Base-by-base conservation (phyloP, 2,888 invertebrate genomes). In the Drosophila yooni region DNA sequence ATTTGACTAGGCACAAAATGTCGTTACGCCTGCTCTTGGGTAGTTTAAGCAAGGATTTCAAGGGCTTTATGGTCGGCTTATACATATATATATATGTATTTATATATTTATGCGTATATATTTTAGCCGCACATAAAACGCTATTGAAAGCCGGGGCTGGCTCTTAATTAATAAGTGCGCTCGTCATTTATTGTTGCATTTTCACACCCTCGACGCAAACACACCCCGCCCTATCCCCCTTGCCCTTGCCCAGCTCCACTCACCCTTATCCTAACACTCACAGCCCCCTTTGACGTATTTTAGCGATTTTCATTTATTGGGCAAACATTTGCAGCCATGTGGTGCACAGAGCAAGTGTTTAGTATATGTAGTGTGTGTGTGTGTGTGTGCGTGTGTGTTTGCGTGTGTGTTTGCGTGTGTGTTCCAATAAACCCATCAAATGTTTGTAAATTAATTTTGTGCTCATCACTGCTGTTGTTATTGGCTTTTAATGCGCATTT, bases 381-480 rank as follows among this genome's bases (percentile, higher is more conserved):
- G 52, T 27, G 48, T 25, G 33, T 34, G 21, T 21, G 31, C 11
- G 18, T 59, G 34, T 36, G 46, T 21, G 51, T 51, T 11, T 58
- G 38, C 54, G 46, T 56, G 48, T 56, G 31, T 66, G 48, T 51
- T 27, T 11, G 13, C 31, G 56, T 54, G 57, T 56, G 68, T 66
- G 58, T 75, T 67, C 72, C 81, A 80, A 76, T 78, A 78, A 78
- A 80, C 81, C 78, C 76, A 76, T 80, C 76, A 78, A 85, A 80
- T 82, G 80, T 81, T 87, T 87, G 89, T 87, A 87, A 84, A 84
- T 89, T 84, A 87, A 89, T 89, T 84, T 84, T 89, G 73, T 88
- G 89, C 83, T 88, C 83, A 84, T 84, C 88, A 87, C 80, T 73
- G 84, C 74, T 84, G 84, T 89, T 83, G 84, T 89, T 84, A 89